These are phyloP conservation scores for Chondrosia reniformis DNA, from an alignment of 37 sponge, comb jelly and placozoan species.

Conservation along the genomic window DNA sequence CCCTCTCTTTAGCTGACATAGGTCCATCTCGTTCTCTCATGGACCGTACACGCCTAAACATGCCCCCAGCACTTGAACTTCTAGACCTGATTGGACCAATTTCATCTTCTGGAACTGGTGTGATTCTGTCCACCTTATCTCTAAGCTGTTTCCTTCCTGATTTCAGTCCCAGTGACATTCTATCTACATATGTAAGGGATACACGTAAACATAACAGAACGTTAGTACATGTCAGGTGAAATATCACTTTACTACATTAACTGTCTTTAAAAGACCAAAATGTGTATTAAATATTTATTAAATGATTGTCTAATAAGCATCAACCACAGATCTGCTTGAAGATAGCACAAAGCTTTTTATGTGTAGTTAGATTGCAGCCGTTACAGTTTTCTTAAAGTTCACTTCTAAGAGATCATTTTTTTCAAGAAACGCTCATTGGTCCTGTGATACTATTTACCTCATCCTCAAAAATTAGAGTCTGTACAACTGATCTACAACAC, in stretches of 20 bases:
- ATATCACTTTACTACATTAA: not conserved
- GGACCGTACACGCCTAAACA: slow-evolving; percentile 6
- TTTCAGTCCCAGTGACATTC: not conserved
- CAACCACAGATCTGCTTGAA: no score
- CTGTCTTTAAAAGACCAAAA: not conserved
- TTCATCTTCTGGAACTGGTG: slow-evolving; percentile 18
- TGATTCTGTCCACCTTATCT: not conserved
- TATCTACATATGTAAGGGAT: not conserved
- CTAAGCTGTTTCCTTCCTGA: not conserved
- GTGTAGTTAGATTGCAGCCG: no score
- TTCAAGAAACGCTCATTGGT: no score
- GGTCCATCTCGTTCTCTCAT: not conserved
- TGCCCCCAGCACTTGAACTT: not conserved
- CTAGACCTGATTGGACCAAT: not conserved
- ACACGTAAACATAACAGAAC: not conserved
- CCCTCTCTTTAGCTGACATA: not conserved
- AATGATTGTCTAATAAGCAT: not conserved
- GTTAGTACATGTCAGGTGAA: not conserved
- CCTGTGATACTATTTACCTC: no score
- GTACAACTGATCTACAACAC: no score
- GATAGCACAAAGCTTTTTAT: no score
- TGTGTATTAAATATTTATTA: not conserved
- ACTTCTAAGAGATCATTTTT: no score
- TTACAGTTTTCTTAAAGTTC: no score
- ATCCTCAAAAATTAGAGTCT: no score